Conservation (phyloP, 2,797 vertebrate species). For the Trachurus trachurus region DNA sequence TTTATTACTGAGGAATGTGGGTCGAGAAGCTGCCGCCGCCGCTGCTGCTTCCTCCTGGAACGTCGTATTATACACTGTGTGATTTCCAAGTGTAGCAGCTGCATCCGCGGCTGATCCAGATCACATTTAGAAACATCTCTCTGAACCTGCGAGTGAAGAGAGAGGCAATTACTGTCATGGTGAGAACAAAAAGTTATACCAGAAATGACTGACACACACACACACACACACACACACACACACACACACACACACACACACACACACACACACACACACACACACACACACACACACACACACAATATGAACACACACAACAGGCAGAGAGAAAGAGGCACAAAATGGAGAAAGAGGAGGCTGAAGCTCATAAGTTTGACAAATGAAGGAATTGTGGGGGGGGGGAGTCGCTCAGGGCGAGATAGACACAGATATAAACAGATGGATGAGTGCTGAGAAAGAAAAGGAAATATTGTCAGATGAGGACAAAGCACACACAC, state of each 20-base stretch:
- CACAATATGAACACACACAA: neutral
- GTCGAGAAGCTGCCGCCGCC: neutral
- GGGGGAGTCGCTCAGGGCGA: constrained; percentile 40
- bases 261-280: constrained; percentile 1
- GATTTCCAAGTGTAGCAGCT: neutral
- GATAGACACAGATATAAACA: constrained; percentile 58
- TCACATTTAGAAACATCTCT: neutral
- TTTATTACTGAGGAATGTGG: neutral
- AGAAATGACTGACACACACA: neutral
- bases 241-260: neutral
- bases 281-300: neutral
- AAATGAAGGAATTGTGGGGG: constrained; percentile 57
- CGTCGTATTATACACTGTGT: no score
- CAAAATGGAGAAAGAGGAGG: constrained; percentile 21
- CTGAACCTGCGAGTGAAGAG: neutral
- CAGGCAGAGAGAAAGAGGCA: constrained; percentile 3
- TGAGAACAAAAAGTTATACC: neutral
- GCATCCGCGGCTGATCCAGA: neutral
- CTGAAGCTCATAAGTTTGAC: constrained; percentile 60
- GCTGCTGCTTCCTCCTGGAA: neutral
- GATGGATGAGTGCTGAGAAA: constrained; percentile 61
- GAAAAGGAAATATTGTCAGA: constrained; percentile 46
- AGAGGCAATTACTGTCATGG: neutral
- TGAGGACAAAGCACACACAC: constrained; percentile 19
- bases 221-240: neutral